Evolutionary conservation across 2,113 vertebrate genomes (phyloP), one percentile per base, ranked within the genome.

Genomic region (Sminthopsis crassicaudata): DNA sequence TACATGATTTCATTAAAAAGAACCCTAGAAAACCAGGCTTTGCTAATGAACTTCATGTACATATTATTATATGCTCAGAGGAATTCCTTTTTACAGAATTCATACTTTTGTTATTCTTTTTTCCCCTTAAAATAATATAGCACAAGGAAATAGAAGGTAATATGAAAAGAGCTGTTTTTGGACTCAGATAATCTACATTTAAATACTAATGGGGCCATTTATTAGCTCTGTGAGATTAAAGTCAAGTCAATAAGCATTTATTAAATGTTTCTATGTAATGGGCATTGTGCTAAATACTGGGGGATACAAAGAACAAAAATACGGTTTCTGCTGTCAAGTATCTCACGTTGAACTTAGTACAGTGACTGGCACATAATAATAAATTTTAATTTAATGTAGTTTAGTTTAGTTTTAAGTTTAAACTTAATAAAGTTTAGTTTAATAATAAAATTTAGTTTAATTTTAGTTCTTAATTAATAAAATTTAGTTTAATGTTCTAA

Each of bases 1-100:
- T 96, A 27, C 57, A 94, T 84, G 36, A 95, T 94, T 95, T 54
- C 50, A 26, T 96, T 89, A 53, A 94, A 84, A 55, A 55, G 22
- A 42, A 8, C n/a, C n/a, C 19, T 23, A 42, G n/a, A 22, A 23
- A 42, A 19, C 19, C n/a, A 84, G n/a, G 0, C 60, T 76, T 76
- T n/a, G 30, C 36, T 76, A 76, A n/a, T 76, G 36, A 76, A n/a
- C 16, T n/a, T 76, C 16, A 19, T 16, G 36, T 36, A 67, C 12
- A n/a, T n/a, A n/a, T 22, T 76, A n/a, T 22, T 84, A 84, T 42
- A n/a, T 84, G 1, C 19, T 84, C 19, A 84, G 6, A 42, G 16
- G 19, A n/a, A 84, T 42, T 19, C 67, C 67, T 42, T 84, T 84
- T 67, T 42, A 42, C 36, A 42, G 36, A 2, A 84, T 84, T 42